Evolutionary conservation across 2,113 vertebrate species (phyloP), one percentile per base, ranked within the genome.

Genomic region (Tragelaphus buxtoni): DNA sequence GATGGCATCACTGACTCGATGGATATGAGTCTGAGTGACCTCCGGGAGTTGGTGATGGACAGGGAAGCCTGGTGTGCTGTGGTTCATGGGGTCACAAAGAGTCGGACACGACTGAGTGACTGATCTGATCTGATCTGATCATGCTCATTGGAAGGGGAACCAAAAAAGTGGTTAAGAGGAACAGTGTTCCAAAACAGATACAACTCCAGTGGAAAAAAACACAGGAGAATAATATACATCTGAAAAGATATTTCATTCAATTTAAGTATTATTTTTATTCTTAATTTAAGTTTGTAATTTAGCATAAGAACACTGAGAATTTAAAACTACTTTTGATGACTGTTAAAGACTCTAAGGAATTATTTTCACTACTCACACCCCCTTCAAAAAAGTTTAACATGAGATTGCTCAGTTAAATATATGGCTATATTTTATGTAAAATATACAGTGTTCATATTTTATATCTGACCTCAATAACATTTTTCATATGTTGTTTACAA

Each of bases 251-350:
- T 80, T 95, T 79, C 7, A 85, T 85, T 80, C 30, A 55, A 51
- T 72, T 58, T 47, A 87, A 58, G 69, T 16, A 55, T 3, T 53
- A 82, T 32, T 86, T 89, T 86, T 63, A 83, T 77, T 93, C 32
- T 96, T 96, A 63, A 32, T 92, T 92, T 88, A 28, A 65, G 2
- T 86, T 91, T 95, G n/a, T 84, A 90, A 53, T 61, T 93, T 92
- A 85, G 11, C 51, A 47, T 77, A 18, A 58, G 14, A 84, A 47
- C n/a, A 47, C 13, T 56, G 77, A 22, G 11, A 63, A 32, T 84
- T 89, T 61, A 51, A 82, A 95, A 82, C 13, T 85, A 60, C 3
- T 82, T 91, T 74, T 85, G 14, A 35, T 91, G 85, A 80, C 32
- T 13, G 13, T 82, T 53, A 55, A 82, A 49, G 2, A 60, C 8